These are phyloP conservation scores for Drosophila willistoni DNA, from an alignment of 1,140 invertebrate genomes.

Conservation along the genomic window DNA sequence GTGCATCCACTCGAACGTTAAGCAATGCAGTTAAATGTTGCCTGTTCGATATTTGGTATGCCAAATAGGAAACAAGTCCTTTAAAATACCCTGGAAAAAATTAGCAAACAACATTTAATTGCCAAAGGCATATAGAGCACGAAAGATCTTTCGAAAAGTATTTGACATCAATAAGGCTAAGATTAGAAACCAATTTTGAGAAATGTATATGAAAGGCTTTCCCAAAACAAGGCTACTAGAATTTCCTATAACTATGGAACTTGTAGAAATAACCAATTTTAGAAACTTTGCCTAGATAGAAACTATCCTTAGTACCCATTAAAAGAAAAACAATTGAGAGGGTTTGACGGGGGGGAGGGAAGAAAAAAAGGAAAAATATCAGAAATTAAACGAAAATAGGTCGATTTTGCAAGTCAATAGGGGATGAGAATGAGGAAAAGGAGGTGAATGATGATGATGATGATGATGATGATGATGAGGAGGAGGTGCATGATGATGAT, in stretches of 20 bases:
- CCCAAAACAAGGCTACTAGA: too few species aligned
- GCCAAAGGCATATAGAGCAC: too few species aligned
- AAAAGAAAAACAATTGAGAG: not conserved
- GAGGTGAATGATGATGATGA: not conserved
- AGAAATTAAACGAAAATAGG: conserved; percentile 60
- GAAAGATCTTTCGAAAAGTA: too few species aligned
- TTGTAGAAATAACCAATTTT: not conserved
- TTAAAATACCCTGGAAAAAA: not conserved
- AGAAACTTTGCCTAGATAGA: not conserved
- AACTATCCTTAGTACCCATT: not conserved
- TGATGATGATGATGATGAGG: not conserved
- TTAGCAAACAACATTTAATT: too few species aligned
- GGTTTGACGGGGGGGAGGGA: too few species aligned
- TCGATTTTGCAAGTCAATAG: conserved; percentile 70
- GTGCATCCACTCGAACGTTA: conserved; percentile 35
- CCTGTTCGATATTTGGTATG: conserved; percentile 3
- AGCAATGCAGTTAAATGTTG: conserved; percentile 20
- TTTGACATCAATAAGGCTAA: too few species aligned
- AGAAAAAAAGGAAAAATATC: conserved; percentile 16
- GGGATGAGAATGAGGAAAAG: not conserved
- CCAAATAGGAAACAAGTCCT: not conserved
- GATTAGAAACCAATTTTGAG: too few species aligned
- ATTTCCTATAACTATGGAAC: not conserved
- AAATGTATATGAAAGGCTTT: too few species aligned
- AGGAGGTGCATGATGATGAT: too few species aligned